Evolutionary conservation across 2,797 vertebrate species (phyloP), one percentile per base, ranked within the genome.

Genomic region (Eulemur rubriventer): DNA sequence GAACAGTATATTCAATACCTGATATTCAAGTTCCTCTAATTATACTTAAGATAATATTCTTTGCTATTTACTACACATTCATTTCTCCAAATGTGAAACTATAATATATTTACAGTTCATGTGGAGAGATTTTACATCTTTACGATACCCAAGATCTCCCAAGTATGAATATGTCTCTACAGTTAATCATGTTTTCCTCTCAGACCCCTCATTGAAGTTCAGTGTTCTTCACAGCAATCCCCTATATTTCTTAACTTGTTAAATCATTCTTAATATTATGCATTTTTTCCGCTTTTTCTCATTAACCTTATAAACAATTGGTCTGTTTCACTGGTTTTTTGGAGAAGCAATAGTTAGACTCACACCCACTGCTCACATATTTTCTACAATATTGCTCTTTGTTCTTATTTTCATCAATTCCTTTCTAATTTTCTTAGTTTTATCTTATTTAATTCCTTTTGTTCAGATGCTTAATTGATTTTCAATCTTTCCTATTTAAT

Each of bases 401-500:
- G 4, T 26, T 70, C 91, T 55, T 20, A 80, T 61, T 72, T 93
- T 78, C 38, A 69, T 24, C 14, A 86, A 73, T 69, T 72, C 18
- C 41, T 87, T 63, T 43, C 30, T 52, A n/a, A 43, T 86, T 73
- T 78, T 70, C 43, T 78, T 79, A 69, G 12, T 65, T 61, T 70
- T 65, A 30, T 55, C 82, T 61, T 41, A 46, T 81, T 81, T 59
- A 69, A n/a, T 65, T 84, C 24, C 73, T 89, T 81, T 78, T 80
- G 33, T 50, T 90, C 22, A 73, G 12, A 76, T 43, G 20, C 14
- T 76, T 85, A 88, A 88, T 73, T 92, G 67, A 94, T n/a, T 95
- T 92, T 48, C 84, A 94, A 90, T 7, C 24, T 70, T 86, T 59
- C 28, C 59, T 80, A 22, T 50, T 84, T 61, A 95, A 70, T 90